Evolutionary conservation across 2,113 vertebrate species (phyloP), one percentile per base, ranked within the genome.

Genomic region (Sclerurus mexicanus): DNA sequence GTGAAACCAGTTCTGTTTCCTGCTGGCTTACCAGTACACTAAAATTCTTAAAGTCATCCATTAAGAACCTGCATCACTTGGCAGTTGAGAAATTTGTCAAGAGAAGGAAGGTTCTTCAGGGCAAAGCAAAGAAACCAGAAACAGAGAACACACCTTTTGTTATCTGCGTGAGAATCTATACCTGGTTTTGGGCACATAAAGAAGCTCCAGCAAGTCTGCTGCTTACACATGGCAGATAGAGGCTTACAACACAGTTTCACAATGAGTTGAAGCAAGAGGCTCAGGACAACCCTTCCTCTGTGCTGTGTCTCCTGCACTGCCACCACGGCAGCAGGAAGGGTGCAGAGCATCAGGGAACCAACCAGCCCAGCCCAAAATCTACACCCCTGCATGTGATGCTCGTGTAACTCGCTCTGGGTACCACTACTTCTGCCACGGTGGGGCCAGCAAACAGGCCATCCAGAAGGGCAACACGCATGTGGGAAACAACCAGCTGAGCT

Each of bases 391-490:
- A 46, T 1, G 1, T 3, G 7, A 81, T 3, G 20, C 33, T 17
- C 30, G 6, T 5, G 2, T 17, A 66, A 46, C 37, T 67, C 1
- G 1, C 24, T 58, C 52, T 19, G n/a, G 10, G 37, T 49, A 25
- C 22, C 12, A 8, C 50, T 33, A 12, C 46, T 27, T 30, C 37
- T 58, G 74, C 66, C 24, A 8, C 14, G 1, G 18, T 1, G 2
- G 17, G 12, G 30, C 16, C 64, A 77, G 44, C 6, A 4, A 60
- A 66, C 13, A 20, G n/a, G 37, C 3, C 1, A 88, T 28, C 1
- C 0, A 60, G 35, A 40, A 74, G n/a, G 6, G 40, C 11, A 60
- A 31, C 1, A 6, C 21, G 5, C 1, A 7, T 0, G 1, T 1
- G 14, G 31, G 24, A 19, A 91, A 55, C 33, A 19, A 39, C 25